Base-by-base conservation (phyloP, 2,888 invertebrate genomes). In the Zygogramma bicolorata region DNA sequence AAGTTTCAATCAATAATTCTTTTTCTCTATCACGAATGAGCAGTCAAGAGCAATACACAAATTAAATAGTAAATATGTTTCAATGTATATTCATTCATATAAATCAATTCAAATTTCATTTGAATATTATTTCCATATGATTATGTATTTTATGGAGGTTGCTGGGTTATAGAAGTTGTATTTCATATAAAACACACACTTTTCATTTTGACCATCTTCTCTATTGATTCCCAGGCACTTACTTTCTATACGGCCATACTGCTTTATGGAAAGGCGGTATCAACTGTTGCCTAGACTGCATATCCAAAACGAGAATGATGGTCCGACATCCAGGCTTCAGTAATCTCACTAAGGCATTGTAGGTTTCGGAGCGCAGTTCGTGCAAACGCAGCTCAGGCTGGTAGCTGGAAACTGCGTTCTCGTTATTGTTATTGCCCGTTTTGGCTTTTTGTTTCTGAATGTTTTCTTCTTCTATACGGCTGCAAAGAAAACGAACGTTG, bases 241-340 rank as follows among this genome's bases (percentile, higher is more conserved):
- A 97, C 97, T 95, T 96, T 85, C 98, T 92, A 85, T 98, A 97
- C 2, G 98, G 98, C 94, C 97, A 97, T 72, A 98, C 94, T 74
- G 95, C 94, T 88, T 93, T 93, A 86, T 97, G 97, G 89, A 97
- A 99, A 74, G 94, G 94, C 53, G 96, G 95, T 75, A 98, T 90
- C 60, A 99, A 89, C 84, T 94, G 94, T 75, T 94, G 91, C 63
- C 97, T 94, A 70, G 95, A 95, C 84, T 96, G 95, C 85, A 93
- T 90, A 87, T 99, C 98, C 3, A 98, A 93, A 65, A 99, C 89
- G 59, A 99, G 87, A 46, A 98, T 92, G 73, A 99, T 92, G 0
- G 98, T 98, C 2, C 98, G 91, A 86, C 98, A 97, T 0, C 99
- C 99, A 0, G 98, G 98, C 75, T 98, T 13, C 97, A 91, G 86